Percentiles rank a stretch among this genome's conserved stretches.
These are phyloP conservation scores for Streblospio benedicti DNA, from an alignment of 1,140 invertebrate genomes.

Conservation along the genomic window DNA sequence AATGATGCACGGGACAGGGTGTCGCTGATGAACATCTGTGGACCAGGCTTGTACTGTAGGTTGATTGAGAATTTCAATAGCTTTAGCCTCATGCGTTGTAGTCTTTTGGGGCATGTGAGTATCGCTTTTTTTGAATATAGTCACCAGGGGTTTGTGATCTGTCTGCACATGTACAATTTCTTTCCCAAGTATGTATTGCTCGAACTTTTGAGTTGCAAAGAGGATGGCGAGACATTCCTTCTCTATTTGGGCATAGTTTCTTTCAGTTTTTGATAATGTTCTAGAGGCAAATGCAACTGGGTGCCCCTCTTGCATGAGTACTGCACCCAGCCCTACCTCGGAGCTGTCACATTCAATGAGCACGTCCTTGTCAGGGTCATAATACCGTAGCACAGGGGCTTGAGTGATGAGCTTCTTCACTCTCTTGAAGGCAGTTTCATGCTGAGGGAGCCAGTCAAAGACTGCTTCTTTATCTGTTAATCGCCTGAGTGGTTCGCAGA, in stretches of 20 bases:
- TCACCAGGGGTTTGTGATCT: slow-evolving; percentile 41
- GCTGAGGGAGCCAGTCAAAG: too few species aligned
- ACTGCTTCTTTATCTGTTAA: too few species aligned
- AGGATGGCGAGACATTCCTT: slow-evolving; percentile 48
- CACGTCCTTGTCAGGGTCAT: neutral
- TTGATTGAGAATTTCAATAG: too few species aligned
- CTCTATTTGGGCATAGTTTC: slow-evolving; percentile 27
- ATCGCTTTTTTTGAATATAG: slow-evolving; percentile 46
- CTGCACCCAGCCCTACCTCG: slow-evolving; percentile 1
- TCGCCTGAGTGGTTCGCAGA: too few species aligned
- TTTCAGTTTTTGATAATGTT: neutral
- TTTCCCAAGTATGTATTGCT: slow-evolving; percentile 40
- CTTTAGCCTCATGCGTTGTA: too few species aligned
- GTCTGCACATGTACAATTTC: slow-evolving; percentile 20
- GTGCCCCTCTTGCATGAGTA: slow-evolving; percentile 2
- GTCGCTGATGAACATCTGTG: too few species aligned
- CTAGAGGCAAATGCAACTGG: neutral
- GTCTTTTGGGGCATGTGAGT: too few species aligned
- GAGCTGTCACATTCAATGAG: neutral
- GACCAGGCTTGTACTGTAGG: too few species aligned
- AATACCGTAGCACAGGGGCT: slow-evolving; percentile 14
- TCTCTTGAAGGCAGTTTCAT: slow-evolving; percentile 13
- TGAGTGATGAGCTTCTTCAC: slow-evolving; percentile 25
- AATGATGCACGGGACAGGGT: too few species aligned
- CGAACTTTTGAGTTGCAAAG: slow-evolving; percentile 44